Base-by-base conservation (phyloP, 1,140 invertebrate species). In the Micrasema longulum region DNA sequence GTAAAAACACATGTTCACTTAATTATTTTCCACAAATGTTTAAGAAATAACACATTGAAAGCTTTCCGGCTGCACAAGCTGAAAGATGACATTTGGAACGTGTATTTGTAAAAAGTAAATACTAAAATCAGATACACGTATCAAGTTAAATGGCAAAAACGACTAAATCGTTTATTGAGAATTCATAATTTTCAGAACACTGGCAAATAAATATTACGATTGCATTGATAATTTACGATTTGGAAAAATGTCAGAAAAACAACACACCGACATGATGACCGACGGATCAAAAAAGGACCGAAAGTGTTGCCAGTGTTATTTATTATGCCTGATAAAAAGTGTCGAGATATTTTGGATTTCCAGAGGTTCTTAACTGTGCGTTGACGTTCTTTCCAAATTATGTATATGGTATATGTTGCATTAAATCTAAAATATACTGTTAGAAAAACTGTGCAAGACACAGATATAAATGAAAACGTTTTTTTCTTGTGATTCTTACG, bases 241-340 rank as follows among this genome's bases (percentile, higher is more conserved):
- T 45, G 12, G 16, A 45, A 69, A 47, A 23, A 11, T 26, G 10
- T 36, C 45, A 53, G 35, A 14, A 31, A 38, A 69, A 53, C 47
- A 69, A 69, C 67, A 52, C 67, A 69, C 67, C 67, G 67, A 43
- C 67, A 69, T 69, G 67, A 69, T 69, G 67, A 26, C 67, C 67
- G 67, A 60, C 52, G 67, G 47, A 69, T 62, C 38, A 52, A 66
- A 53, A 66, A 66, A 64, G 45, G 48, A 50, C 64, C 18, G 23
- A 14, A 36, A 66, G 47, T 45, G 60, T 64, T 18, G 60, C 41
- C 41, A 64, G 60, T 26, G 10, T n/a, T n/a, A n/a, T n/a, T n/a
- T n/a, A n/a, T n/a, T n/a, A n/a, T 31, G 26, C 26, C 26, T 4
- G 26, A n/a, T 31, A 31, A 31, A 31, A 7, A 31, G 2, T 31